Conservation (phyloP, 2,888 invertebrate species). For the Volucella bombylans region DNA sequence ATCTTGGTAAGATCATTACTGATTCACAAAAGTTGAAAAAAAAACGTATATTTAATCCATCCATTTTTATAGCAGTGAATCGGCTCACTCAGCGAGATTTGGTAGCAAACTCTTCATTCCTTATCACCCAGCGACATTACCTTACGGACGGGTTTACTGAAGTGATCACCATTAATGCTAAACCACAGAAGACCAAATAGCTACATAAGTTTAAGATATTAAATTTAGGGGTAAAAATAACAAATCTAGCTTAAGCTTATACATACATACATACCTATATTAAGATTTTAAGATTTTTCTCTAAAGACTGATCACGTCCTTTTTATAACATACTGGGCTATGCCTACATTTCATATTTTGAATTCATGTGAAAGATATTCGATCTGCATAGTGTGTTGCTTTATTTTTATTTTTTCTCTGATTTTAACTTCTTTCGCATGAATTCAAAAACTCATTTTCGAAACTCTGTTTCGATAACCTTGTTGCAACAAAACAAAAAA, state of each 20-base stretch:
- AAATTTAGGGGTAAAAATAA: slow-evolving; percentile 12
- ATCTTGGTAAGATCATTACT: slow-evolving; percentile 75
- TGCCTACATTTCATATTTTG: neutral
- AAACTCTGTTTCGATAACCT: neutral
- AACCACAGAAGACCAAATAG: slow-evolving; percentile 60
- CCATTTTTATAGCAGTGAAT: slow-evolving; percentile 79
- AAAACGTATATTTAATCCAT: neutral
- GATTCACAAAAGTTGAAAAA: neutral
- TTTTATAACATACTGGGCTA: slow-evolving; percentile 8
- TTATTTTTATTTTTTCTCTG: neutral
- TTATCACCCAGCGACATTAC: slow-evolving; percentile 80
- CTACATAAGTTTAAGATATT: slow-evolving; percentile 56
- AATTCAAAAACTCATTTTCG: slow-evolving; percentile 25
- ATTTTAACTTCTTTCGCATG: slow-evolving; percentile 53
- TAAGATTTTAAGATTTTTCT: slow-evolving; percentile 14
- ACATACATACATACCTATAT: neutral
- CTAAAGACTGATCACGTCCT: slow-evolving; percentile 62
- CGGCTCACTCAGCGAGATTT: slow-evolving; percentile 81
- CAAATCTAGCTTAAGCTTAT: neutral
- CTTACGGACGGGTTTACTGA: slow-evolving; percentile 82
- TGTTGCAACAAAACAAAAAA: neutral
- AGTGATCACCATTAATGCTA: neutral
- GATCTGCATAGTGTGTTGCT: neutral
- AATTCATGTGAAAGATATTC: slow-evolving; percentile 49
- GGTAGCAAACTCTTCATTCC: slow-evolving; percentile 81